A percentile compares a stretch with the other conserved stretches of the same genome.
phyloP scores from a whole-genome alignment of 2,113 vertebrate genomes.

The Poeciliopsis retropinna region DNA sequence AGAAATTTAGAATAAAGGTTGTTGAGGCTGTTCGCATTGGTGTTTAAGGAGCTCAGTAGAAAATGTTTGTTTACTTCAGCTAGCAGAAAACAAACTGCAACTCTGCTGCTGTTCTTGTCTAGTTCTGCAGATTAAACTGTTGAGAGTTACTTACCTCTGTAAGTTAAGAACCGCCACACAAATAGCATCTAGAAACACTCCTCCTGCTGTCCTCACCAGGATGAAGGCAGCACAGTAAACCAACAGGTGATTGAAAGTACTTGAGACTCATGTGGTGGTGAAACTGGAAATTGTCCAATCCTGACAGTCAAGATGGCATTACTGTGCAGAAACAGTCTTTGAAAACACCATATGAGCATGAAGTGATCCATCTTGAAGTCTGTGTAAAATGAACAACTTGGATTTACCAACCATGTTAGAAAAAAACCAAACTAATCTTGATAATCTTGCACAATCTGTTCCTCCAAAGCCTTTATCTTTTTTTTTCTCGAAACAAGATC shows the following conservation, averaged over 20 bases:
- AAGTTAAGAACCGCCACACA: background rate
- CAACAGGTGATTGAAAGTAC: too few relatives aligned
- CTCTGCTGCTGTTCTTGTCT: background rate
- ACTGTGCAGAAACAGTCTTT: background rate
- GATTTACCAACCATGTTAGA: background rate
- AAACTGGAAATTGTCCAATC: too few relatives aligned
- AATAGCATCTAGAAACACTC: background rate
- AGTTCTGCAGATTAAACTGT: background rate
- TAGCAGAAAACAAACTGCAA: too few relatives aligned
- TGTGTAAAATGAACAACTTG: conserved; percentile 1
- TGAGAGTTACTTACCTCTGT: background rate
- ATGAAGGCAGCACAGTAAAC: background rate
- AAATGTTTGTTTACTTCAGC: too few relatives aligned
- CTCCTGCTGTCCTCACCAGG: background rate
- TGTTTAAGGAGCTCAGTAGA: too few relatives aligned
- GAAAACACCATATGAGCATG: background rate
- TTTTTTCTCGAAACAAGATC: background rate
- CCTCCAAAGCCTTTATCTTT: background rate
- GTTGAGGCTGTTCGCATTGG: background rate
- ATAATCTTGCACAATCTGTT: background rate
- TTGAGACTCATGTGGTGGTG: background rate
- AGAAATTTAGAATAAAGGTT: background rate
- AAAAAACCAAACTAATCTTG: background rate
- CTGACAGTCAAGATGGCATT: background rate
- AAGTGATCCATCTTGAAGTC: background rate